These are phyloP conservation scores for Camponotus pennsylvanicus DNA, from an alignment of 1,140 invertebrate species.

Conservation along the genomic window DNA sequence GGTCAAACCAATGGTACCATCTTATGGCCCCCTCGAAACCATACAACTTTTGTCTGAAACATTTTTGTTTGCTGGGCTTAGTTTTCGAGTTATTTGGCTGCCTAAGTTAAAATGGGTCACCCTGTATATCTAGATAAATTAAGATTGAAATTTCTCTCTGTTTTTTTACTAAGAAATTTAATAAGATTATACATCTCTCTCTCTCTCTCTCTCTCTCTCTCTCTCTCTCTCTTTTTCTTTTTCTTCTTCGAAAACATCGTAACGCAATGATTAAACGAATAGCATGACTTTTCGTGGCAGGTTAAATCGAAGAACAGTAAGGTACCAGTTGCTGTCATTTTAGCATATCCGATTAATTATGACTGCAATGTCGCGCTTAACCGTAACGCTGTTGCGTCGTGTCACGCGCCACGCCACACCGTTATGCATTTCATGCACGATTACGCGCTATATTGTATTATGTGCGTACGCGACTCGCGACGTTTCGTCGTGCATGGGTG, in stretches of 20 bases:
- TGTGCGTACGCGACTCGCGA: constrained; percentile 8
- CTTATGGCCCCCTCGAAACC: too few relatives aligned
- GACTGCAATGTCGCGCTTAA: constrained; percentile 64
- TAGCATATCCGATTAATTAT: constrained; percentile 67
- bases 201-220: too few relatives aligned
- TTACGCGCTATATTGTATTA: constrained; percentile 68
- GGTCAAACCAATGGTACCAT: too few relatives aligned
- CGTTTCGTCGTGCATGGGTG: constrained; percentile 50
- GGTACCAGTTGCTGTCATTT: constrained; percentile 15
- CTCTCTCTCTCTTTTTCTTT: too few relatives aligned
- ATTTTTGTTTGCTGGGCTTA: too few relatives aligned
- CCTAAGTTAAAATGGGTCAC: too few relatives aligned
- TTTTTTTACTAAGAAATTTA: not conserved
- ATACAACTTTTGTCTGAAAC: too few relatives aligned
- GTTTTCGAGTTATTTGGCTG: too few relatives aligned
- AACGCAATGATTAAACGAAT: not conserved
- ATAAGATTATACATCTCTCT: not conserved
- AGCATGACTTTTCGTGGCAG: not conserved
- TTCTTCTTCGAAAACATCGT: not conserved
- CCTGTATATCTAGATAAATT: not conserved
- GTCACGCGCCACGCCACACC: constrained; percentile 23
- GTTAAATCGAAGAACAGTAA: not conserved
- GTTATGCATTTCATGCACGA: constrained; percentile 65
- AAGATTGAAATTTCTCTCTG: not conserved
- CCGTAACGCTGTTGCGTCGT: constrained; percentile 63